Evolutionary conservation across 2,888 invertebrate genomes (phyloP), one percentile per base, ranked within the genome.

Genomic region (Ectemnius continuus): DNA sequence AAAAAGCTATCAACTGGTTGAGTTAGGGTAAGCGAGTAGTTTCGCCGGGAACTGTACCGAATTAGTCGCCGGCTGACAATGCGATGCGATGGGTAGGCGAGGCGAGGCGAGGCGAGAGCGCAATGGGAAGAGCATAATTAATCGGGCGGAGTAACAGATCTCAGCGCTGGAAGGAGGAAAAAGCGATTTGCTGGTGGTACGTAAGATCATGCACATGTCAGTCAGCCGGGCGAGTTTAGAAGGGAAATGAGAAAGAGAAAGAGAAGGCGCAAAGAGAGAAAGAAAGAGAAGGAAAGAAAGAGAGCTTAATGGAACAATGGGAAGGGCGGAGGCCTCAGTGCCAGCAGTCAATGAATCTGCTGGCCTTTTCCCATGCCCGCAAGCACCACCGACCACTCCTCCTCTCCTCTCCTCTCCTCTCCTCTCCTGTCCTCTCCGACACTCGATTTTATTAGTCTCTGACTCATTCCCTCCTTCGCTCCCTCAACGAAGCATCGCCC

Each of bases 311-410:
- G 82, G 80, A 82, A 82, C 82, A 82, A 82, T 82, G 78, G 80
- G 65, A 70, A 64, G 14, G 65, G 57, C 61, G 46, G 75, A 68
- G 65, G 70, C 26, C 60, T 67, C 70, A 75, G 76, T 80, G 81
- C 83, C 73, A 74, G 76, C 85, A 87, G 87, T 88, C 88, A 88
- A 88, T 88, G 88, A 88, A 88, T 88, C 87, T 84, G 88, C 82
- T 88, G 87, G 88, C 86, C 88, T 86, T 86, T 86, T 86, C 86
- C 85, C 86, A 86, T 86, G 86, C 81, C 77, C 80, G 83, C 78
- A 79, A 79, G 79, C 81, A 78, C 74, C 79, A 80, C 78, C 67
- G 70, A 73, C 23, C 6, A 73, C 80, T 73, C 79, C 64, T 76
- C 28, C 61, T 60, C 14, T 75, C 70, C 65, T 2, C 3, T 23